Evolutionary conservation across 1,140 invertebrate species (phyloP).

Genomic region (Meteorus sp.): DNA sequence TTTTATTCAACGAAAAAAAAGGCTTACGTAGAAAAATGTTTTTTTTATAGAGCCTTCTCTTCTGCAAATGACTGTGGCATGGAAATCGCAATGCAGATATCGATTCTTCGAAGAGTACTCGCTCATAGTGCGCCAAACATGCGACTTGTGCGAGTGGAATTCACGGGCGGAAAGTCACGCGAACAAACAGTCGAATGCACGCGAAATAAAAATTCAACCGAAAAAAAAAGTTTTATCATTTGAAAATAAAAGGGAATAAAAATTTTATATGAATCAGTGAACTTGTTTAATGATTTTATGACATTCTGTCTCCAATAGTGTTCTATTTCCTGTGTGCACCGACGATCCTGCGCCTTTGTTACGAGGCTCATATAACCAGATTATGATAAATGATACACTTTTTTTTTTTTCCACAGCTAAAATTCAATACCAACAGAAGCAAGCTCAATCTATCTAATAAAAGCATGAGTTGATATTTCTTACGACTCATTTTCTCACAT

Average conservation of each 20-base stretch:
- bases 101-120: conserved; percentile 10
- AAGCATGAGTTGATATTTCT: conserved; percentile 16
- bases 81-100: conserved; percentile 14
- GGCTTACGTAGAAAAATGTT: background rate
- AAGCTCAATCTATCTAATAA: conserved; percentile 10
- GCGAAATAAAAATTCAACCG: conserved; percentile 9
- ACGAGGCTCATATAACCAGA: no score
- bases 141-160: conserved; percentile 15
- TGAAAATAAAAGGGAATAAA: no score
- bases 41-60: background rate
- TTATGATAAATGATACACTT: no score
- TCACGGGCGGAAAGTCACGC: conserved; percentile 15
- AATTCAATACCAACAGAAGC: background rate
- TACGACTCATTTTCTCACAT: conserved; percentile 27
- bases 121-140: conserved; percentile 11
- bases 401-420: background rate
- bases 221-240: background rate
- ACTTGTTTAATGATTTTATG: background rate
- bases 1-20: background rate
- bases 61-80: background rate
- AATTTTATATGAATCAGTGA: background rate
- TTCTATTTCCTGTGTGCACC: no score
- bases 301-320: no score
- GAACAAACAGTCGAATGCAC: conserved; percentile 7
- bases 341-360: no score